Evolutionary conservation across 2,113 vertebrate genomes (phyloP).

Genomic region (Atlantisia rogersi): DNA sequence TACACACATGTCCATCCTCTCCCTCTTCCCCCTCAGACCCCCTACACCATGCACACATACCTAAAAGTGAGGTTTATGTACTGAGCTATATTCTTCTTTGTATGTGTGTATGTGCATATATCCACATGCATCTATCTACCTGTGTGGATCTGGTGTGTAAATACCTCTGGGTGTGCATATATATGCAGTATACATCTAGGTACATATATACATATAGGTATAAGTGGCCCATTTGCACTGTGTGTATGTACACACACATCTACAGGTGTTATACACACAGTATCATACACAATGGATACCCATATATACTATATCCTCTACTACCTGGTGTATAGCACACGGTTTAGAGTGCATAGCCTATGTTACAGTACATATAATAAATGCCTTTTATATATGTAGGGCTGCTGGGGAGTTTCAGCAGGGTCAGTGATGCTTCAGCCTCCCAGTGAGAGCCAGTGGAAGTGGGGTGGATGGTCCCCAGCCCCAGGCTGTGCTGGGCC

Average conservation of each 20-base stretch:
- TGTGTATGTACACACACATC: neutral
- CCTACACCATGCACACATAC: neutral
- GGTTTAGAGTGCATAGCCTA: neutral
- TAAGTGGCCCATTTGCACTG: neutral
- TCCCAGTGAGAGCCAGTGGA: neutral
- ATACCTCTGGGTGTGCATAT: neutral
- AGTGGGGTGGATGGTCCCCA: neutral
- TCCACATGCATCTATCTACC: too few relatives aligned
- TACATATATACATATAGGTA: neutral
- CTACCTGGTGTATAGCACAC: neutral
- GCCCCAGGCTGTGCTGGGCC: accelerated
- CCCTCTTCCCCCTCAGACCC: neutral
- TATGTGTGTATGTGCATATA: neutral
- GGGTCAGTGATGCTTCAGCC: neutral
- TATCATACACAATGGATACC: neutral
- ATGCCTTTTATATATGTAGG: neutral
- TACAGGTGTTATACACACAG: neutral
- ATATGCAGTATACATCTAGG: neutral
- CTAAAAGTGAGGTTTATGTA: neutral
- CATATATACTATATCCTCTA: neutral
- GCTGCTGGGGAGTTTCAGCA: neutral
- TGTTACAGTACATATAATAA: neutral
- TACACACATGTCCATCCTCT: too few relatives aligned
- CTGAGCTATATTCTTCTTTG: neutral
- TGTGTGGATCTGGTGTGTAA: neutral